Evolutionary conservation across 2,113 vertebrate species (phyloP), one percentile per base, ranked within the genome.

Genomic region (Colinus virginianus): DNA sequence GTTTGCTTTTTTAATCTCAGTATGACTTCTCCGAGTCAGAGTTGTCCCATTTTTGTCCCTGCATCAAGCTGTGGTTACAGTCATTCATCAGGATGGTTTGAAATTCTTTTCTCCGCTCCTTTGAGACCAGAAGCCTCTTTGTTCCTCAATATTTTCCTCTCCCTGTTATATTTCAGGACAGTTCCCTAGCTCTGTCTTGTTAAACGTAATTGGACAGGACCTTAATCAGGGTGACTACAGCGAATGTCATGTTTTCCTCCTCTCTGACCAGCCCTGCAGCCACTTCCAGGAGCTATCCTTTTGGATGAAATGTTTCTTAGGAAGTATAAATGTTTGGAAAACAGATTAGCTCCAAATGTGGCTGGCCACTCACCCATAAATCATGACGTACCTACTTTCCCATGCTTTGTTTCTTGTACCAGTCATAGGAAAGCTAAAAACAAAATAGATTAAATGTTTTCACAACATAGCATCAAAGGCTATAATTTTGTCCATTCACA

Each of bases 261-360:
- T 78, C 76, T 83, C 89, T 86, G 63, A 88, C 69, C 62, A 80
- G 19, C 45, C 42, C n/a, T 43, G 20, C 19, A 75, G 38, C 46
- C 71, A 83, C 68, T 87, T 95, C 68, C 91, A 93, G 93, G 84
- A 90, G 79, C 55, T 94, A 51, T 88, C 96, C 79, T 78, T 91
- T 88, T 88, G 63, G 84, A 93, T 69, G 86, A 93, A 53, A 69
- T 88, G 11, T 76, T 93, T 76, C 82, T 92, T 91, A 84, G 91
- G 93, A 94, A 96, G 90, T 88, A 84, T 38, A 95, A 96, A 93
- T 93, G 85, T 95, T 95, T 95, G 58, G 82, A 88, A 95, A 95
- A 95, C 61, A 94, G 94, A 96, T 94, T 84, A 96, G 72, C 91
- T 95, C 82, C 90, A 95, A 96, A 96, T 96, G 94, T 94, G 68